Evolutionary conservation across 2,113 vertebrate genomes (phyloP).

Genomic region (Corythornis vintsioides): DNA sequence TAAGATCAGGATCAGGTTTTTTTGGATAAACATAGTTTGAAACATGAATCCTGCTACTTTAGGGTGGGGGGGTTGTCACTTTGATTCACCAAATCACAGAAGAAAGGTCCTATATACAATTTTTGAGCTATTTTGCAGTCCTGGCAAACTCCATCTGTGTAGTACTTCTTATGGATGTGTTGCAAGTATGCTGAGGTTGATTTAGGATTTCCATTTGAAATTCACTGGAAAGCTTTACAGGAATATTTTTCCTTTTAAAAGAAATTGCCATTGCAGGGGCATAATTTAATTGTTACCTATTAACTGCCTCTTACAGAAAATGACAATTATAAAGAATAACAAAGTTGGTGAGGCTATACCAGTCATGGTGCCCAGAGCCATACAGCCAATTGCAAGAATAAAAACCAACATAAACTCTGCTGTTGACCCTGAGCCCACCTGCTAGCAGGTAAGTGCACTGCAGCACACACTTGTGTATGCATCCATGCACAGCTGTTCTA

Average conservation of each 20-base stretch:
- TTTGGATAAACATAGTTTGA: background rate
- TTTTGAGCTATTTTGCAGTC: background rate
- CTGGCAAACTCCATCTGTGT: background rate
- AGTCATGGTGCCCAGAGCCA: background rate
- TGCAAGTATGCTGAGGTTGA: background rate
- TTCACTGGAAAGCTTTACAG: background rate
- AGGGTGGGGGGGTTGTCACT: background rate
- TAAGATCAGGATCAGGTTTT: background rate
- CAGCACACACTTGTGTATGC: background rate
- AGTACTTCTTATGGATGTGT: background rate
- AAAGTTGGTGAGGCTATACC: background rate
- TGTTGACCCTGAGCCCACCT: background rate
- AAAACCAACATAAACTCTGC: background rate
- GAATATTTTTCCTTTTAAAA: background rate
- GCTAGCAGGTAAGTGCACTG: background rate
- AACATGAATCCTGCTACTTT: background rate
- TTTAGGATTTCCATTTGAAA: background rate
- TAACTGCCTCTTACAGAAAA: background rate
- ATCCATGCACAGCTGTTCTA: background rate
- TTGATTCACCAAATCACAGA: background rate
- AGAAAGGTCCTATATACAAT: background rate
- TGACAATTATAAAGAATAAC: background rate
- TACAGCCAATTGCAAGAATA: background rate
- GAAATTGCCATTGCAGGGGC: background rate
- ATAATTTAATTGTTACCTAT: background rate